Base-by-base conservation (phyloP, 2,888 invertebrate species). In the Clanis bilineata region DNA sequence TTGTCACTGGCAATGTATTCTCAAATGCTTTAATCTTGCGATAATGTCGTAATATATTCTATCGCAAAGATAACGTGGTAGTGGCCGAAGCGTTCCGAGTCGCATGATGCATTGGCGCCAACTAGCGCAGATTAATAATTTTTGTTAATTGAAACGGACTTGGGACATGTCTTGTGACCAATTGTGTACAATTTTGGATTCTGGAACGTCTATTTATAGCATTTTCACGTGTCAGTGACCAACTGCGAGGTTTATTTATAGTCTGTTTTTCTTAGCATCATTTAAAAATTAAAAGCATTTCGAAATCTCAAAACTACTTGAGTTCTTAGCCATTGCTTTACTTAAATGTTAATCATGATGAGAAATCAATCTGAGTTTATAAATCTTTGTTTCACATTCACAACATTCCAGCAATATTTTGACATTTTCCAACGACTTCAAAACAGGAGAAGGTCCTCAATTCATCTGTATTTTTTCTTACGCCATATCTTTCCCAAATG, bases 141-240 rank as follows among this genome's bases (percentile, higher is more conserved):
- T 89, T 88, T 82, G 76, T 86, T 88, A 89, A 90, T 90, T 90
- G 80, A 80, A 77, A 80, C 74, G 77, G 76, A 82, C 81, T 85
- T 82, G 79, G 73, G 71, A 74, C 76, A 63, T 67, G 73, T 79
- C 82, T 77, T 77, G 73, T 69, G 73, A 69, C 67, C 82, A 85
- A 89, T 87, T 88, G 83, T 71, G 73, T 60, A 80, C 79, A 83
- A 78, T 80, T 84, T 83, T 82, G 77, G 77, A 80, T 82, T 81
- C 79, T 85, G 80, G 83, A 79, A 69, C 84, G 71, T 71, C 78
- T 88, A 88, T 86, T 83, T 86, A 77, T 84, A 86, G 69, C 68
- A 64, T 70, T 76, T 71, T 70, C 69, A 72, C 64, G 71, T 72
- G 72, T 71, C 66, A 71, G 59, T 71, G 69, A 71, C 64, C 62